phyloP scores from a whole-genome alignment of 2,113 vertebrate species.

The Parus major region DNA sequence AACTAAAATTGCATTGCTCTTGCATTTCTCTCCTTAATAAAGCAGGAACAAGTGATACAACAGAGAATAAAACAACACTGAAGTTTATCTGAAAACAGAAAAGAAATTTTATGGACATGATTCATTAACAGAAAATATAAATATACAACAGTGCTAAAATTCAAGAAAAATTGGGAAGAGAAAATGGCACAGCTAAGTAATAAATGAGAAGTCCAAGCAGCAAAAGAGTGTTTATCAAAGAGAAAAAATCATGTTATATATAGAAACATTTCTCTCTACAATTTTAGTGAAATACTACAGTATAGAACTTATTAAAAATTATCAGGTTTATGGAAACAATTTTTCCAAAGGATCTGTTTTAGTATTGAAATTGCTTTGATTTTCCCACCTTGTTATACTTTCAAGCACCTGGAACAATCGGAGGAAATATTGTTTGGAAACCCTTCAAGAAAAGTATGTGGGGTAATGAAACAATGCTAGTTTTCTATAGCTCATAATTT shows the following conservation, averaged over 20 bases:
- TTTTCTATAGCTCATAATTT: neutral
- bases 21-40: neutral
- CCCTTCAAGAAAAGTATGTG: neutral
- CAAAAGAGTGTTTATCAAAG: neutral
- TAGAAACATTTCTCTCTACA: neutral
- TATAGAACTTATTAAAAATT: neutral
- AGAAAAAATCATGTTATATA: neutral
- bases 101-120: neutral
- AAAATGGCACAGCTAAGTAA: neutral
- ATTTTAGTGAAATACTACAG: neutral
- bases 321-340: neutral
- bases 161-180: neutral
- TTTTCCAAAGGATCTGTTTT: neutral
- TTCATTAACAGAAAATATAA: neutral
- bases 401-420: neutral
- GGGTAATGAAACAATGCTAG: neutral
- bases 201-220: neutral
- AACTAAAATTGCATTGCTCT: neutral
- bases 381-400: neutral
- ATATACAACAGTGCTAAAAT: neutral
- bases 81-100: neutral
- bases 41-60: neutral
- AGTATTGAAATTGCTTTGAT: neutral
- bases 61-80: neutral
- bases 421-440: neutral